Conservation (phyloP, 2,797 vertebrate species). For the Intellagama lesueurii region DNA sequence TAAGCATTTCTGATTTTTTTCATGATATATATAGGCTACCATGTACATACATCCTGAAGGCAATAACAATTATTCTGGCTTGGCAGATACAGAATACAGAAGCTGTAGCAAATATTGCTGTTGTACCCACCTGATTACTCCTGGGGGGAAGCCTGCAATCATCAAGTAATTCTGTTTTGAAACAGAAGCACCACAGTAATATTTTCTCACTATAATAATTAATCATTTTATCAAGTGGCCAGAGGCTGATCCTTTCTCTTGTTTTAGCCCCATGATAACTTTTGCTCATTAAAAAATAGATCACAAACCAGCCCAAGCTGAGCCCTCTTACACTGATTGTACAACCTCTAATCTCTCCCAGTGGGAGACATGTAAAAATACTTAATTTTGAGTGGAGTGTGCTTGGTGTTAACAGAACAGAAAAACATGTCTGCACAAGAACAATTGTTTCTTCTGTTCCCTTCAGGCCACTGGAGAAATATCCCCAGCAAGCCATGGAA, state of each 20-base stretch:
- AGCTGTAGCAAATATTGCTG: neutral
- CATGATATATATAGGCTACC: neutral
- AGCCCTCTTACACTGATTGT: conserved; percentile 1
- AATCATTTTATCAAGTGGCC: conserved; percentile 23
- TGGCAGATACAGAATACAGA: neutral
- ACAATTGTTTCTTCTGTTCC: conserved; percentile 3
- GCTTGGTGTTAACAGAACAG: neutral
- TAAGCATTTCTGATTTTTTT: no score
- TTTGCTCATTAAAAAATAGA: conserved; percentile 9
- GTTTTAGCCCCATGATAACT: neutral
- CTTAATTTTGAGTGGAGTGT: conserved; percentile 14
- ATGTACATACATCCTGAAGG: neutral
- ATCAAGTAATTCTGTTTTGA: neutral
- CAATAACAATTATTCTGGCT: neutral
- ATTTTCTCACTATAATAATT: conserved; percentile 12
- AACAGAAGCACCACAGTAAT: neutral
- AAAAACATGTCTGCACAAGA: neutral
- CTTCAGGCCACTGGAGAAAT: conserved; percentile 2
- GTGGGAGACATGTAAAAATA: neutral
- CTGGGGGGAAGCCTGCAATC: neutral
- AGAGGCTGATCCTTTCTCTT: neutral
- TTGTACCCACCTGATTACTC: neutral
- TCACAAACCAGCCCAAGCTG: neutral
- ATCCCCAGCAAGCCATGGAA: neutral
- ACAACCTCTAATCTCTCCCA: neutral